Evolutionary conservation across 2,888 invertebrate genomes (phyloP), one percentile per base, ranked within the genome.

Genomic region (Melolontha melolontha): DNA sequence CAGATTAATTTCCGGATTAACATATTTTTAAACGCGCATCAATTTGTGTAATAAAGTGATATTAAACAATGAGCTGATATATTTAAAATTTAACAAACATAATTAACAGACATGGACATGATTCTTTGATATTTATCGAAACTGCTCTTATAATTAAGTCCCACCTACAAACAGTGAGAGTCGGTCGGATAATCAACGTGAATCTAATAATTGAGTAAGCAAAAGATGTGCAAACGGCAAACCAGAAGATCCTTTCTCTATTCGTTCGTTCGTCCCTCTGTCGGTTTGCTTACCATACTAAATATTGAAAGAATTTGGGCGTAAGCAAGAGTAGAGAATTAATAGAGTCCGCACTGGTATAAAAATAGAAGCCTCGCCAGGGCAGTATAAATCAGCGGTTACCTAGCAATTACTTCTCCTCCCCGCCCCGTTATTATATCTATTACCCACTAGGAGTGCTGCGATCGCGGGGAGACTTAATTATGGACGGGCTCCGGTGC

Each of bases 381-480:
- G 75, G 72, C 74, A 75, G 80, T 81, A 82, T 82, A 82, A 82
- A 82, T 82, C 81, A 81, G 80, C 78, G 76, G 76, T 80, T 81
- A 82, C 81, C 82, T 77, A 79, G 80, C 81, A 82, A 82, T 82
- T 82, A 82, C 82, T 76, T 75, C 72, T 75, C 79, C 81, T 80
- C 79, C 78, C 82, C 82, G 81, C 82, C 81, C 82, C 81, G 80
- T 83, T 82, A 83, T 83, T 83, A 83, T 82, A 82, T 83, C 82
- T 82, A 83, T 83, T 83, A 82, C 80, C 81, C 79, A 81, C 80
- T 81, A 80, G 82, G 82, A 81, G 82, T 81, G 81, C 79, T 79
- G 76, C 76, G 80, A 80, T 80, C 79, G 79, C 80, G 77, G 79
- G 78, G 81, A 79, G 79, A 82, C 83, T 83, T 83, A 83, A 83